phyloP scores from a whole-genome alignment of 1,140 invertebrate genomes.

The Drosophila triauraria region DNA sequence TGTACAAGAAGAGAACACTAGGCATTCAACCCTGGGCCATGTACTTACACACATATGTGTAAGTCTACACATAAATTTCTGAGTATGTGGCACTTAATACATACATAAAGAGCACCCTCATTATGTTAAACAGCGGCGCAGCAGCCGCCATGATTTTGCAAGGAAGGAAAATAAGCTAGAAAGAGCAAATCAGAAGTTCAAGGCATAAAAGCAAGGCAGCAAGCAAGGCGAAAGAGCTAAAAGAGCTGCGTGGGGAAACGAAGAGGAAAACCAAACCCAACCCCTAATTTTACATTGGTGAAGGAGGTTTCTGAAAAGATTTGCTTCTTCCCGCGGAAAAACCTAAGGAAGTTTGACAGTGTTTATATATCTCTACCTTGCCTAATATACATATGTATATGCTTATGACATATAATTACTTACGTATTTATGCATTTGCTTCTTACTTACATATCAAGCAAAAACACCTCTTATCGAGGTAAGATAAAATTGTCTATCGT shows the following conservation, averaged over 20 bases:
- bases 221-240: background rate
- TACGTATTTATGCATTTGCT: too few species aligned
- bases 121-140: constrained; percentile 69
- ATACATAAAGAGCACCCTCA: constrained; percentile 62
- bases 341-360: background rate
- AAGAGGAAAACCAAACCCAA: background rate
- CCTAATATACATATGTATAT: background rate
- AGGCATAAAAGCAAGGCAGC: background rate
- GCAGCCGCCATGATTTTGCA: constrained; percentile 34
- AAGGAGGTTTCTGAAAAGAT: constrained; percentile 8
- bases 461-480: too few species aligned
- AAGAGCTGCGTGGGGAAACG: background rate
- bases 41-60: constrained; percentile 11
- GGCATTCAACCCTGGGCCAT: constrained; percentile 18
- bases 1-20: background rate
- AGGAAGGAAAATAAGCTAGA: constrained; percentile 44
- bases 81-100: constrained; percentile 21
- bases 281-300: constrained; percentile 22
- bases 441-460: too few species aligned
- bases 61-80: constrained; percentile 21
- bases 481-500: too few species aligned
- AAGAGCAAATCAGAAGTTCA: constrained; percentile 13
- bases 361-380: too few species aligned
- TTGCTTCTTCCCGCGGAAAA: constrained; percentile 16
- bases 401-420: too few species aligned